Evolutionary conservation across 2,113 vertebrate genomes (phyloP).

Genomic region (Cygnus atratus): DNA sequence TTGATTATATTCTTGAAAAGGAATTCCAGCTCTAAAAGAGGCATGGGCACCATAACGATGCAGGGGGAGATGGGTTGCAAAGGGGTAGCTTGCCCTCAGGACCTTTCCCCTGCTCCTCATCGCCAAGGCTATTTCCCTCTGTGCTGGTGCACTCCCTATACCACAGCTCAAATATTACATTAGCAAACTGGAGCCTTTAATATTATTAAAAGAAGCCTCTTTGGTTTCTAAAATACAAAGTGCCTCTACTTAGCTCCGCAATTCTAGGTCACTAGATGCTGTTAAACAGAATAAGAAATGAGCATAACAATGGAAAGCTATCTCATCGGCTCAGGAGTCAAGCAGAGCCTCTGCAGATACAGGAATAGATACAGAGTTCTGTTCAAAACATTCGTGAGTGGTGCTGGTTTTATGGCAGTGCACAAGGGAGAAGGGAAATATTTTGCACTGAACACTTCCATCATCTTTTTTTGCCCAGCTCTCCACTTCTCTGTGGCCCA

Average conservation of each 20-base stretch:
- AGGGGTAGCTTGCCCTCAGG: not conserved
- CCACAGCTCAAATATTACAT: not conserved
- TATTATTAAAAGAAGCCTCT: not conserved
- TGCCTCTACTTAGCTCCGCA: not conserved
- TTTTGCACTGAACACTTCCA: not conserved
- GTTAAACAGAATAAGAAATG: constrained; percentile 7
- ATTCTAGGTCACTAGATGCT: not conserved
- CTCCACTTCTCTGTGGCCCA: not conserved
- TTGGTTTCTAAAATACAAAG: constrained; percentile 5
- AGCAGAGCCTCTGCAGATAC: not conserved
- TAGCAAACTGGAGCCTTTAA: not conserved
- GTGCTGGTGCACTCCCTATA: not conserved
- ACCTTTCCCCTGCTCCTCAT: not conserved
- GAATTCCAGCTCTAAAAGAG: not conserved
- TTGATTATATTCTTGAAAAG: not conserved
- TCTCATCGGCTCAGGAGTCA: not conserved
- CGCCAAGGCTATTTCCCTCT: not conserved
- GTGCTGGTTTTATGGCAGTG: not conserved
- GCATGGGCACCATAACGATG: not conserved
- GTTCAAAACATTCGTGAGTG: not conserved
- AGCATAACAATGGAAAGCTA: not conserved
- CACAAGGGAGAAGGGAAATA: not conserved
- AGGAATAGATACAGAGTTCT: not conserved
- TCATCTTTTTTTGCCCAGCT: not conserved
- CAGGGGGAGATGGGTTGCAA: not conserved